Evolutionary conservation across 1,140 invertebrate genomes (phyloP).

Genomic region (Brachionus angularis): DNA sequence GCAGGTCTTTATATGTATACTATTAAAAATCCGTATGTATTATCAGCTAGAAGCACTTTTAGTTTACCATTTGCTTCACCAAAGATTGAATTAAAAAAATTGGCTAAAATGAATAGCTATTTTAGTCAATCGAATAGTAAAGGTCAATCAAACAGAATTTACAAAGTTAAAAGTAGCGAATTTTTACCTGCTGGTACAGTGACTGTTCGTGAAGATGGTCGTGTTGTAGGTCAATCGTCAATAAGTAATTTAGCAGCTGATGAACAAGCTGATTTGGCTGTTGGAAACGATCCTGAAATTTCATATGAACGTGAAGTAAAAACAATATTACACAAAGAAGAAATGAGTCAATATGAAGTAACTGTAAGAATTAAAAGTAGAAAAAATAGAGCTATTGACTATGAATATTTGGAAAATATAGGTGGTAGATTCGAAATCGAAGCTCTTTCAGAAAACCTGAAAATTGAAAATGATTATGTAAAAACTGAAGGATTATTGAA

Average conservation of each 20-base stretch:
- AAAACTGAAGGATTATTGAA: conserved; percentile 14
- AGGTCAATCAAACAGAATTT: conserved; percentile 30
- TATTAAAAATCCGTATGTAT: neutral
- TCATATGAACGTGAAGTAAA: conserved; percentile 19
- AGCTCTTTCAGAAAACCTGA: neutral
- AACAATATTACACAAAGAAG: conserved; percentile 17
- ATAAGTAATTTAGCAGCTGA: neutral
- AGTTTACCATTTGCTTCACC: conserved; percentile 20
- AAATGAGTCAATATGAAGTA: conserved; percentile 7
- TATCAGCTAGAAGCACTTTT: conserved; percentile 1
- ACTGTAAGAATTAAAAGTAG: neutral
- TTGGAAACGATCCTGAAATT: conserved; percentile 9
- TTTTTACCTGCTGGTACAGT: conserved; percentile 29
- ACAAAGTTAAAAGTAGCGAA: conserved; percentile 3
- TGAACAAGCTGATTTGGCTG: conserved; percentile 9
- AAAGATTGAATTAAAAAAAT: conserved; percentile 12
- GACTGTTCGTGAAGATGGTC: conserved; percentile 30
- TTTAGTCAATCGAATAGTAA: conserved; percentile 7
- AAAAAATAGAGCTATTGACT: neutral
- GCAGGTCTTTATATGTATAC: conserved; percentile 18
- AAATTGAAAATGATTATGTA: conserved; percentile 19
- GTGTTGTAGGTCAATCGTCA: conserved; percentile 28
- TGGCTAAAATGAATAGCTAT: neutral
- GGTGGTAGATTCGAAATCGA: conserved; percentile 3
- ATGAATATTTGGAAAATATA: conserved; percentile 17